A percentile compares a stretch with the other conserved stretches of the same genome.
phyloP scores from a whole-genome alignment of 2,888 invertebrate genomes.

The Acronicta leporina region DNA sequence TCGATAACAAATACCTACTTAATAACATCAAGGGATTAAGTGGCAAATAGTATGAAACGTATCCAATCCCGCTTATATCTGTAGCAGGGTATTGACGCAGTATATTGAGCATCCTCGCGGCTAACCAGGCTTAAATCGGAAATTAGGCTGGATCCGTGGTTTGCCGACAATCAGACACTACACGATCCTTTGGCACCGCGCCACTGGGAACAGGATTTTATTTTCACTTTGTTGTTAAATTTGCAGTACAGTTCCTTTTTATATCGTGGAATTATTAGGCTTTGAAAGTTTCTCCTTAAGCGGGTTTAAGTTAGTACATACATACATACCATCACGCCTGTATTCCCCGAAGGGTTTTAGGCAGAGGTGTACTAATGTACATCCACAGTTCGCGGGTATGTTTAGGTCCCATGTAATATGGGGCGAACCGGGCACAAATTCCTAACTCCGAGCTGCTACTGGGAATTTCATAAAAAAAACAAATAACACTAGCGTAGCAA shows the following conservation, averaged over 20 bases:
- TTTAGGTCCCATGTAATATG: too few relatives aligned
- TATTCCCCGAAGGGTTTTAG: too few relatives aligned
- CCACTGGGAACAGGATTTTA: constrained; percentile 45
- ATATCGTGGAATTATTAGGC: not conserved
- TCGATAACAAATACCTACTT: too few relatives aligned
- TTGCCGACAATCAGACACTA: constrained; percentile 47
- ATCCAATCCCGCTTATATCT: constrained; percentile 1
- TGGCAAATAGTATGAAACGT: not conserved
- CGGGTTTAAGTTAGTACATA: not conserved
- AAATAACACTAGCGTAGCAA: too few relatives aligned
- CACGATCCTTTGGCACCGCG: constrained; percentile 58
- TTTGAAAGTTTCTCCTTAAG: too few relatives aligned
- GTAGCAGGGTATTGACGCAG: not conserved
- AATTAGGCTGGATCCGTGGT: constrained; percentile 57
- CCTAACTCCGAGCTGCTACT: too few relatives aligned
- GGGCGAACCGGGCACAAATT: too few relatives aligned
- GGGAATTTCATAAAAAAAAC: too few relatives aligned
- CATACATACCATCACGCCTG: too few relatives aligned
- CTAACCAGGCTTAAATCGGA: constrained; percentile 59
- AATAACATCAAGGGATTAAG: too few relatives aligned
- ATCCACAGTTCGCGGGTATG: too few relatives aligned
- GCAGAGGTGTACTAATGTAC: too few relatives aligned
- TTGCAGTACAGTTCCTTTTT: constrained; percentile 10
- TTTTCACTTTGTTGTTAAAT: constrained; percentile 35
- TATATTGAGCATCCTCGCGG: constrained; percentile 37